Base-by-base conservation (phyloP, 2,113 vertebrate genomes). In the Rhadina sibilatrix region DNA sequence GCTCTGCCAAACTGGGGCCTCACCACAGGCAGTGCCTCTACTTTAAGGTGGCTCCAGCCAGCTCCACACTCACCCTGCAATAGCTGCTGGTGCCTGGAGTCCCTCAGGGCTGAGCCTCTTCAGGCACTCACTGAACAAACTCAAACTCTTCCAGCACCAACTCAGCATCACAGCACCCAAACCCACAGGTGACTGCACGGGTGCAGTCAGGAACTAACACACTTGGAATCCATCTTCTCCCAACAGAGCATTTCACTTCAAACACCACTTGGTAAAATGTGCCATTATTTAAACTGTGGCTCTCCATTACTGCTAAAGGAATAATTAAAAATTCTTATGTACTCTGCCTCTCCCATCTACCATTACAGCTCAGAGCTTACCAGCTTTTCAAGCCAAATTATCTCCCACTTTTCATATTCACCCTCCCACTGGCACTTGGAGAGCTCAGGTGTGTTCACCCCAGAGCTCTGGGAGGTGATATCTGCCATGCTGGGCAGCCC, bases 21-120 rank as follows among this genome's bases (percentile, higher is more conserved):
- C 40, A 5, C 18, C 31, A 2, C 68, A 69, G 54, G 47, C 11
- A 0, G 2, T 12, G 27, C 19, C 42, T 50, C 59, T 25, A 1
- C 44, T 23, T 11, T 15, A 28, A 21, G 38, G 33, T 13, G 21
- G 31, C 47, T 44, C 56, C 79, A 49, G 64, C 9, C 61, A 35
- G 37, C 20, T 33, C 83, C 59, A 59, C 38, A 0, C 30, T 40
- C 15, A 12, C 11, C 35, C 50, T 38, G 5, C 1, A 6, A 7
- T 0, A 28, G 25, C 69, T 75, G 76, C 83, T 60, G 53, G 5
- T 20, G 24, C 52, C 44, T 12, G 19, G 3, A 12, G 31, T 3
- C 56, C 56, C 46, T 10, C 50, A 33, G 64, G 56, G 37, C 71
- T 63, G 56, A 52, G 49, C 52, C 13, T 54, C 40, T 31, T 14